Conservation (phyloP, 2,888 invertebrate genomes). For the Apodemia duryi region DNA sequence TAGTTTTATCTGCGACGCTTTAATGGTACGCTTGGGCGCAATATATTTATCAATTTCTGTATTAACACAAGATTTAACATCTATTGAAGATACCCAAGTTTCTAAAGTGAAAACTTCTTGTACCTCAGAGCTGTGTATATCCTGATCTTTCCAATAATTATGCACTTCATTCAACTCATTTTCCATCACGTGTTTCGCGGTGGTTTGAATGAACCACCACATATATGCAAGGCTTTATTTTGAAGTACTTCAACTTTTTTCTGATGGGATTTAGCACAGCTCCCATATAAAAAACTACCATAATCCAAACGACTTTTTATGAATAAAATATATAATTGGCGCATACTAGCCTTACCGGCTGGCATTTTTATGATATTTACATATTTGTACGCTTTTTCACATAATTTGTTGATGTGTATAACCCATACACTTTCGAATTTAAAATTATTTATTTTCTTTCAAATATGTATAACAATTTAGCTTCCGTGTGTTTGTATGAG, state of each 20-base stretch:
- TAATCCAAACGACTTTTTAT: conserved; percentile 20
- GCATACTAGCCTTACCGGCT: neutral
- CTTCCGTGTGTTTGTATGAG: too few species aligned
- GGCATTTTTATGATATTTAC: neutral
- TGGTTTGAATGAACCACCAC: conserved; percentile 13
- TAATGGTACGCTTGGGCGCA: neutral
- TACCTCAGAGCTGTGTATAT: neutral
- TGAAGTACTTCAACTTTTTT: conserved; percentile 31
- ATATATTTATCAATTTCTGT: neutral
- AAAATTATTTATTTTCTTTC: too few species aligned
- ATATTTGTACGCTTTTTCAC: conserved; percentile 1
- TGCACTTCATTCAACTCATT: conserved; percentile 8
- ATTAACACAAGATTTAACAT: neutral
- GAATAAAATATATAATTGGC: conserved; percentile 15
- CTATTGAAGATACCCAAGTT: neutral
- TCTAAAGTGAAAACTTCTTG: neutral
- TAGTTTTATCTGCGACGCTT: neutral
- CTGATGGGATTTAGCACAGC: conserved; percentile 17
- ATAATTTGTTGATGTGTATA: conserved; percentile 6
- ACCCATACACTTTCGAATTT: neutral
- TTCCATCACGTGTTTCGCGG: conserved; percentile 19
- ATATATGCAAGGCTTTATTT: conserved; percentile 19
- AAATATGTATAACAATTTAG: too few species aligned
- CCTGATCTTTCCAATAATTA: neutral
- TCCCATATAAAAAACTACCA: conserved; percentile 17